Evolutionary conservation across 2,113 vertebrate genomes (phyloP).

Genomic region (Esox niger): DNA sequence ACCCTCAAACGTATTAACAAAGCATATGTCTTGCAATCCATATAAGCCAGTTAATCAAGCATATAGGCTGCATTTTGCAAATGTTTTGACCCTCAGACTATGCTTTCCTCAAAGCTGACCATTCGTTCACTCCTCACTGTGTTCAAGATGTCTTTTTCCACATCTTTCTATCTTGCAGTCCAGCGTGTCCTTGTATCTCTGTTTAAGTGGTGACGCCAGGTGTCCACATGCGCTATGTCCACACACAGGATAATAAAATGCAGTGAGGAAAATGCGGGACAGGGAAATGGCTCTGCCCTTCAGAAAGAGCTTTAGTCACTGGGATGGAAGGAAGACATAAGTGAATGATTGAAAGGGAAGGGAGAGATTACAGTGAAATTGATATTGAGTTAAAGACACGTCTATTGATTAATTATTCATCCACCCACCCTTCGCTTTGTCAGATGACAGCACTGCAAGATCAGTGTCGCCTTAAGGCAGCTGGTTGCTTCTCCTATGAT

Average conservation of each 20-base stretch:
- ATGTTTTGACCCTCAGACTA: not conserved
- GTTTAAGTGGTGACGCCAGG: not conserved
- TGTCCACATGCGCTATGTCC: not conserved
- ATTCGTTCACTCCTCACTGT: not conserved
- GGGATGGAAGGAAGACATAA: not conserved
- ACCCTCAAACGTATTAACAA: not conserved
- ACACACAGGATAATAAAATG: not conserved
- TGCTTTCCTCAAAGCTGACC: not conserved
- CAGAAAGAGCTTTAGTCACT: not conserved
- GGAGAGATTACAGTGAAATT: not conserved
- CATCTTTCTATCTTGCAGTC: not conserved
- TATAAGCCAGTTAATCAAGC: not conserved
- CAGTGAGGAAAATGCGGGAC: not conserved
- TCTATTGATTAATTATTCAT: not conserved
- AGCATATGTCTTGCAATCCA: not conserved
- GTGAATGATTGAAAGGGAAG: not conserved
- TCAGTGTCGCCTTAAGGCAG: not conserved
- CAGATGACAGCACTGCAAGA: not conserved
- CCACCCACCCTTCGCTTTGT: too few species aligned
- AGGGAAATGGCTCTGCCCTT: not conserved
- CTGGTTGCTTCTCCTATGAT: not conserved
- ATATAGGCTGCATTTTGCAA: not conserved
- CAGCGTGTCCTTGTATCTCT: not conserved
- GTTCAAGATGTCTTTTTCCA: not conserved
- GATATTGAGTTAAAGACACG: not conserved